Evolutionary conservation across 2,797 vertebrate genomes (phyloP), one percentile per base, ranked within the genome.

Genomic region (Takifugu ocellatus): DNA sequence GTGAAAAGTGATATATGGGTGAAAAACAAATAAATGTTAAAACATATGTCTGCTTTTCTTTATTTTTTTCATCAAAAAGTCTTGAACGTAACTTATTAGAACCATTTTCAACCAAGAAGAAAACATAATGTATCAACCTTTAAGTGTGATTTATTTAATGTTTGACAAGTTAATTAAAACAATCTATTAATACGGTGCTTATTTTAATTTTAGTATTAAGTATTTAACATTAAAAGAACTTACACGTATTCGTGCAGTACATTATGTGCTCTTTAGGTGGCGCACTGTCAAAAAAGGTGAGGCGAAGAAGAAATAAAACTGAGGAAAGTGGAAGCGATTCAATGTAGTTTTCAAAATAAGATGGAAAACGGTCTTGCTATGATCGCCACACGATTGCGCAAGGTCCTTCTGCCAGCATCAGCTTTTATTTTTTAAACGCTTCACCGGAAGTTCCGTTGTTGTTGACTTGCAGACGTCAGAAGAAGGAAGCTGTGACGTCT

Each of bases 1-100:
- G 84, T 89, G 88, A 88, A 82, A 86, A 81, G 74, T 84, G 83
- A 90, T 74, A 46, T 79, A 86, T 85, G 84, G 79, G 69, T 87
- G 79, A 71, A 82, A 80, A 72, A 53, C 16, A 17, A 45, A 75
- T 69, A 72, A 89, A 78, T 74, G 61, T 68, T 73, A 49, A 82
- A 78, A 77, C 66, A 21, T 51, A 57, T 46, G 16, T 49, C 6
- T 74, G 5, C 27, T 39, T 39, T 14, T 47, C 29, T 21, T 61
- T n/a, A 2, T 26, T 3, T 33, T 1, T 16, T 46, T 29, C 3
- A 14, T 49, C 3, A 50, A 50, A 50, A n/a, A 14, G 17, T 25
- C 25, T 48, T 0, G 8, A 17, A 9, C 1, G 46, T 43, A 5
- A 16, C 43, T 45, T 16, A 21, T 21, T 21, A 21, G 1, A 21